phyloP scores from a whole-genome alignment of 1,140 invertebrate genomes.

The Lasioglossum baleicum region DNA sequence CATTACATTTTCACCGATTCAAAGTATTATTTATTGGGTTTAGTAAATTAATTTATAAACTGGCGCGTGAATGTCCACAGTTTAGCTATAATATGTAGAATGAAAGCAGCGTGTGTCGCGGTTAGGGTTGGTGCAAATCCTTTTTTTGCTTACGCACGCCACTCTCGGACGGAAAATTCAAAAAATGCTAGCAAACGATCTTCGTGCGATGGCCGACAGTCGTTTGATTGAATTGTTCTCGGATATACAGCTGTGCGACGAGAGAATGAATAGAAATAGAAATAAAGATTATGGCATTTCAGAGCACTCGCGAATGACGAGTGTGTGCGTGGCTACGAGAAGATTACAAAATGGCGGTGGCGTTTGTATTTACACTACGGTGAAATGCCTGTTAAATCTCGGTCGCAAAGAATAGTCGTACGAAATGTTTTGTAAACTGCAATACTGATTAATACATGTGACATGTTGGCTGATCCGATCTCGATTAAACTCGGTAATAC shows the following conservation, averaged over 20 bases:
- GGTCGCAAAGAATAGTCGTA: conserved; percentile 23
- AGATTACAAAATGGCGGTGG: conserved; percentile 10
- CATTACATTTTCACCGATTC: no score
- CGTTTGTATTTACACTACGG: conserved; percentile 8
- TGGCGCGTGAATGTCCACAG: background rate
- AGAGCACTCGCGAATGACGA: conserved; percentile 3
- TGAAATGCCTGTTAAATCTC: background rate
- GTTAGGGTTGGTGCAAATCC: background rate
- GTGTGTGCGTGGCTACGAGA: background rate
- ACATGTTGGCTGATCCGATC: conserved; percentile 34
- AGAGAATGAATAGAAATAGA: background rate
- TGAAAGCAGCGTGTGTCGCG: background rate
- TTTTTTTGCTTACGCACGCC: background rate
- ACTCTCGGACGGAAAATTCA: conserved; percentile 38
- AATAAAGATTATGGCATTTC: background rate
- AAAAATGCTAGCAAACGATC: conserved; percentile 39
- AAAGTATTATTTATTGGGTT: no score
- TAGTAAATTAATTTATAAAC: background rate
- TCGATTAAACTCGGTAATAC: conserved; percentile 21
- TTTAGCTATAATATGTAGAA: background rate
- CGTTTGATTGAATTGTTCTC: background rate
- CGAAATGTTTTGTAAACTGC: conserved; percentile 21
- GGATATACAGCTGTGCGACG: background rate
- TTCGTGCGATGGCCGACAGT: background rate
- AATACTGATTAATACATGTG: conserved; percentile 30